These are phyloP conservation scores for Pterobdella sp. DNA, from an alignment of 2,888 invertebrate species.

Conservation along the genomic window DNA sequence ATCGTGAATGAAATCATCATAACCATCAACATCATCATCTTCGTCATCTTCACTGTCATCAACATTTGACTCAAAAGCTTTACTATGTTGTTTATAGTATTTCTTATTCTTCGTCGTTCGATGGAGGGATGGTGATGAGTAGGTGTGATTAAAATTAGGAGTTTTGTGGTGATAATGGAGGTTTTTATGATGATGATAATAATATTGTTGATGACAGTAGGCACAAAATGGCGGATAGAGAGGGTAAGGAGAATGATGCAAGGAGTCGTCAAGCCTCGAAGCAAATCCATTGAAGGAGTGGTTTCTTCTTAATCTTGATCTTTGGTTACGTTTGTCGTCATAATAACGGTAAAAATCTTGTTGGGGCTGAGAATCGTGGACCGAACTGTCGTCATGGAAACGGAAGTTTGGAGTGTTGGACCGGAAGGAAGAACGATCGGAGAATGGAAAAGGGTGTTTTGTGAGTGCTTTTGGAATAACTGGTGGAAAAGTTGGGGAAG, in stretches of 20 bases:
- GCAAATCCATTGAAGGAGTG: constrained; percentile 4
- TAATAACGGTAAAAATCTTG: neutral
- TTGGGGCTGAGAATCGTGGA: neutral
- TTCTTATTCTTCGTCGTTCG: too few species aligned
- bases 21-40: neutral
- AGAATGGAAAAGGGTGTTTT: neutral
- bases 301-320: neutral
- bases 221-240: neutral
- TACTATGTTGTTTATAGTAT: neutral
- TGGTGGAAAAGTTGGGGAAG: neutral
- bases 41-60: neutral
- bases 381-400: neutral
- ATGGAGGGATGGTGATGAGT: too few species aligned
- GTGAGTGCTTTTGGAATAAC: neutral
- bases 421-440: neutral
- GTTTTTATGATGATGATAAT: too few species aligned
- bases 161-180: too few species aligned
- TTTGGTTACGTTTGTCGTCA: neutral
- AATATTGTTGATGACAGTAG: too few species aligned
- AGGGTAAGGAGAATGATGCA: neutral
- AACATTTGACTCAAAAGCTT: neutral
- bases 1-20: neutral
- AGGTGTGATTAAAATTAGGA: too few species aligned
- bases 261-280: neutral
- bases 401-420: too few species aligned